phyloP scores from a whole-genome alignment of 1,140 invertebrate species.

The Papilio aristodemus region DNA sequence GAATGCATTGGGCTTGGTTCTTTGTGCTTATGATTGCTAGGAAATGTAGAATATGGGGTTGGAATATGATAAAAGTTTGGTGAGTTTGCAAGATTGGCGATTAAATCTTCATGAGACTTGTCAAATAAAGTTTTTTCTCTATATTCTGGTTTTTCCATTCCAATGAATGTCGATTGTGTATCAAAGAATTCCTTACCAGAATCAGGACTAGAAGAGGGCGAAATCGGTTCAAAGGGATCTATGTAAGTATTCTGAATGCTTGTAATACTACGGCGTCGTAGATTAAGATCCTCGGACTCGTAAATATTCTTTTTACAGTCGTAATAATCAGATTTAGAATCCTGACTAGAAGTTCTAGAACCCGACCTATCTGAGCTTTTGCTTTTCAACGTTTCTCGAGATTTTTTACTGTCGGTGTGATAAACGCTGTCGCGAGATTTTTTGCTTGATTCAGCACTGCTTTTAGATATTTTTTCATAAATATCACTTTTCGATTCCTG shows the following conservation, averaged over 20 bases:
- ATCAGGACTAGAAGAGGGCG: constrained; percentile 84
- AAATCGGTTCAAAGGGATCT: constrained; percentile 76
- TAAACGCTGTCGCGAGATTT: constrained; percentile 83
- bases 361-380: constrained; percentile 81
- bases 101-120: constrained; percentile 81
- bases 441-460: constrained; percentile 83
- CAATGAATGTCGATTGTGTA: constrained; percentile 74
- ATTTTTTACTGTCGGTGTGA: constrained; percentile 84
- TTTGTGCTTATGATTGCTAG: constrained; percentile 81
- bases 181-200: constrained; percentile 84
- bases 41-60: constrained; percentile 83
- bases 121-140: constrained; percentile 70
- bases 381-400: constrained; percentile 81
- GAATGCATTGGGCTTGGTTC: constrained; percentile 83
- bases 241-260: constrained; percentile 70
- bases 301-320: constrained; percentile 77
- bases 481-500: constrained; percentile 85
- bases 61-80: constrained; percentile 83
- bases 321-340: constrained; percentile 82
- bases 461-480: constrained; percentile 83
- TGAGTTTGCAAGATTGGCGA: constrained; percentile 81
- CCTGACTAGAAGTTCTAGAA: constrained; percentile 84
- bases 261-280: constrained; percentile 61
- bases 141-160: constrained; percentile 72
- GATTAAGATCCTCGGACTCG: constrained; percentile 61